Conservation (phyloP, 2,797 vertebrate genomes). For the Poecilia wingei region DNA sequence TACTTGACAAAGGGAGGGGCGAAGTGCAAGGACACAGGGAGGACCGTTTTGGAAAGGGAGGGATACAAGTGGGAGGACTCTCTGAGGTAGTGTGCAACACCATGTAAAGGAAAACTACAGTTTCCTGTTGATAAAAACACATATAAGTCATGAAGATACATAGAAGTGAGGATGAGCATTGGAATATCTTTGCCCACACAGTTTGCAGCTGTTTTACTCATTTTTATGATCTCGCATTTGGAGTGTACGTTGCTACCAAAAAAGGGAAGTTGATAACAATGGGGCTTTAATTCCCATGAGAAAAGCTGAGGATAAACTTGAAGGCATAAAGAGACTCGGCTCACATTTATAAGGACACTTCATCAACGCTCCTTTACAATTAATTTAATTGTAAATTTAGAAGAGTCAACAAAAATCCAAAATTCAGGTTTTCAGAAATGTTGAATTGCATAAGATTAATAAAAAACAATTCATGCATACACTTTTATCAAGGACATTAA, state of each 20-base stretch:
- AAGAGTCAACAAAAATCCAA: not conserved
- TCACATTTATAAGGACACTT: not conserved
- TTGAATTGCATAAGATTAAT: not conserved
- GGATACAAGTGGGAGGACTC: slow-evolving; percentile 21
- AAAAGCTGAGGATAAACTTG: slow-evolving; percentile 3
- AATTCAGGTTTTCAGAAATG: not conserved
- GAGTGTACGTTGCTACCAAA: slow-evolving; percentile 11
- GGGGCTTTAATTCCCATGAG: slow-evolving; percentile 23
- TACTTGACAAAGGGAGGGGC: slow-evolving; percentile 79
- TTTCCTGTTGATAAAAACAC: slow-evolving; percentile 61
- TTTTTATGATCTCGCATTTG: slow-evolving; percentile 22
- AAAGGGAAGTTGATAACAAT: slow-evolving; percentile 66
- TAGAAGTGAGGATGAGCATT: not conserved
- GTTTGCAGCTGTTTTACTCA: slow-evolving; percentile 6
- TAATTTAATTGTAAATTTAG: not conserved
- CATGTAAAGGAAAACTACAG: slow-evolving; percentile 48
- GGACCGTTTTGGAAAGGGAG: slow-evolving; percentile 37
- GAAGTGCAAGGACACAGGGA: slow-evolving; percentile 39
- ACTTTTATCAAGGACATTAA: not conserved
- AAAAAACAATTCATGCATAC: not conserved
- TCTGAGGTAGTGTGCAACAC: slow-evolving; percentile 16
- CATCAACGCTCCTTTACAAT: not conserved
- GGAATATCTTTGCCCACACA: not conserved
- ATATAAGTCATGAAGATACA: slow-evolving; percentile 3
- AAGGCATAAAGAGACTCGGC: not conserved